A percentile compares a stretch with the other conserved stretches of the same genome.
Evolutionary conservation across 2,888 invertebrate genomes (phyloP).

Genomic region (Hermodice carunculata): DNA sequence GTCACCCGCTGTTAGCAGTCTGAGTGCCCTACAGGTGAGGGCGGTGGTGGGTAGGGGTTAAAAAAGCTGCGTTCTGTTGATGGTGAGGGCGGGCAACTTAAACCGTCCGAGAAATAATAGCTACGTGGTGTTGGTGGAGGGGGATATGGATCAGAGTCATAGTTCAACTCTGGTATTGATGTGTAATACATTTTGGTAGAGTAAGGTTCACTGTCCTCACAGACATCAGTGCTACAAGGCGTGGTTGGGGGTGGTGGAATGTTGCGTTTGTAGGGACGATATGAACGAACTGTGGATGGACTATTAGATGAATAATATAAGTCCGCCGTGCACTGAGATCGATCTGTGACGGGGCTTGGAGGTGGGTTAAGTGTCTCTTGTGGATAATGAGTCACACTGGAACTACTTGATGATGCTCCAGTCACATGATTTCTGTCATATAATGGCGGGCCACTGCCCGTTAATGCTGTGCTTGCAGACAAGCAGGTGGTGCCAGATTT

Average conservation of each 20-base stretch:
- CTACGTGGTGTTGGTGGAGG: slow-evolving; percentile 84
- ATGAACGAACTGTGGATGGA: slow-evolving; percentile 71
- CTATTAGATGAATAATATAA: slow-evolving; percentile 59
- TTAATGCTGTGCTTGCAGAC: slow-evolving; percentile 51
- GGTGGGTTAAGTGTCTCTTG: slow-evolving; percentile 90
- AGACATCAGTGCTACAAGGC: slow-evolving; percentile 94
- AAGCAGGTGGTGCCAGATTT: slow-evolving; percentile 53
- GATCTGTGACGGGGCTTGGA: slow-evolving; percentile 83
- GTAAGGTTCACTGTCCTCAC: slow-evolving; percentile 75
- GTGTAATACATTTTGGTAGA: slow-evolving; percentile 29
- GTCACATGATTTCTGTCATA: slow-evolving; percentile 79
- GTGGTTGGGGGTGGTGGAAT: slow-evolving; percentile 89
- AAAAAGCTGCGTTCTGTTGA: slow-evolving; percentile 79
- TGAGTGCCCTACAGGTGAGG: slow-evolving; percentile 77
- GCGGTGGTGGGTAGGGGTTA: slow-evolving; percentile 86
- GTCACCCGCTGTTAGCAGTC: slow-evolving; percentile 46
- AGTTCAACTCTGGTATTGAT: slow-evolving; percentile 72
- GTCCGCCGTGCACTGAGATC: slow-evolving; percentile 61
- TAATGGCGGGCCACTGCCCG: slow-evolving; percentile 43
- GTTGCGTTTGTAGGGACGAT: slow-evolving; percentile 77
- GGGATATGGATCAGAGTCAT: slow-evolving; percentile 77
- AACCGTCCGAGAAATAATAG: slow-evolving; percentile 79
- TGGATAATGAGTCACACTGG: slow-evolving; percentile 75
- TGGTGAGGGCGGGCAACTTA: slow-evolving; percentile 75
- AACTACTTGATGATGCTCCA: slow-evolving; percentile 79